Evolutionary conservation across 2,797 vertebrate genomes (phyloP), one percentile per base, ranked within the genome.

Genomic region (Thripadectes ignobilis): DNA sequence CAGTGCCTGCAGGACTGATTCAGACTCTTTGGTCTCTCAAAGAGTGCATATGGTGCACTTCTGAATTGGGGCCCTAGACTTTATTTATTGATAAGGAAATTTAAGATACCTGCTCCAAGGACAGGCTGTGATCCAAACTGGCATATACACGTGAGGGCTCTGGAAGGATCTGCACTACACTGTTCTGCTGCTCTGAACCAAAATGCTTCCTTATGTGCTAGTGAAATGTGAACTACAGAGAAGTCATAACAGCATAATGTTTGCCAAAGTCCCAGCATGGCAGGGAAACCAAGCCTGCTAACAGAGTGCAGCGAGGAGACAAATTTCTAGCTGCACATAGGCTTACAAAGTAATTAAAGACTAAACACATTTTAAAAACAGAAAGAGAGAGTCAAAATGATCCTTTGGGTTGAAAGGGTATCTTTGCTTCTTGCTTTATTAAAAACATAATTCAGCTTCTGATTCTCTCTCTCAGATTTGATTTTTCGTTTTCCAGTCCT

Each of bases 171-270:
- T 75, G 41, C 43, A 69, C 23, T 61, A 46, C 20, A 49, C 12
- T 4, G 5, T 4, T 5, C 48, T 43, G 30, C 26, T 21, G 23
- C 49, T 75, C 62, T 24, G n/a, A 84, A 74, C 4, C 13, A 34
- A 81, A 92, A 61, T 3, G 3, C 12, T 62, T 23, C 46, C 38
- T n/a, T 18, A 2, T 3, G 1, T 1, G 0, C 29, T 65, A 19
- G 9, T 23, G 41, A 30, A 41, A 20, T 18, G 62, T 3, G 9
- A 79, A 65, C 51, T 29, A 46, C 1, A 0, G 41, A 21, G 19
- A 75, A 43, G 9, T 18, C 3, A 7, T 3, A 2, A 12, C 2
- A 36, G 17, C 4, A 10, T 2, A 2, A 13, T 1, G n/a, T 36
- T 43, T 57, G 52, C 75, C 32, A 71, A 63, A 89, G 18, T 34